These are phyloP conservation scores for Hippocampus kuda DNA, from an alignment of 2,797 vertebrate species.

Conservation along the genomic window DNA sequence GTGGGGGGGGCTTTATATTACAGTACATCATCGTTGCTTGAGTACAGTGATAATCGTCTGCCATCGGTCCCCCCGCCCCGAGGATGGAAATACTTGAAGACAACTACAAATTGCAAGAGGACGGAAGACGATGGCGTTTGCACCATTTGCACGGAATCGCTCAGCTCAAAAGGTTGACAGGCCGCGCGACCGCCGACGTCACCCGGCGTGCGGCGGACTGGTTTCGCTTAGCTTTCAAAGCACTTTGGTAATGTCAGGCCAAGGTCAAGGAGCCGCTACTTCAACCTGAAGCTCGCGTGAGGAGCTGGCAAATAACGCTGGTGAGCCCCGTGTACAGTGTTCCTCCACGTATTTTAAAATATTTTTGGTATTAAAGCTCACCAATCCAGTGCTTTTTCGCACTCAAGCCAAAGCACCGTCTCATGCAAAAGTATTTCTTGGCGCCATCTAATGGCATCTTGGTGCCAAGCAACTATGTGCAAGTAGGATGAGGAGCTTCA, in stretches of 20 bases:
- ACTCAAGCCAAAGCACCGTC: too few species aligned
- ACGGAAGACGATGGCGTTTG: constrained; percentile 56
- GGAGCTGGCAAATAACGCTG: constrained; percentile 45
- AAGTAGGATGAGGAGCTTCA: too few species aligned
- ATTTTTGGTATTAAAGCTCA: too few species aligned
- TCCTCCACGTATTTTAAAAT: neutral
- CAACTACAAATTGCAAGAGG: constrained; percentile 33
- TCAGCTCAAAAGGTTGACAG: constrained; percentile 22
- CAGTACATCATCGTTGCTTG: neutral
- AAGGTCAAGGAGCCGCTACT: constrained; percentile 22
- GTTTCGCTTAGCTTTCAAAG: constrained; percentile 28
- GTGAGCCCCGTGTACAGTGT: constrained; percentile 29
- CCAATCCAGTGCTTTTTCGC: too few species aligned
- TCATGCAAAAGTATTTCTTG: too few species aligned
- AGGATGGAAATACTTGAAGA: constrained; percentile 19
- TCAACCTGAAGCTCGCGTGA: constrained; percentile 27
- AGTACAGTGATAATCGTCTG: neutral
- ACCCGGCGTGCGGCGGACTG: constrained; percentile 14
- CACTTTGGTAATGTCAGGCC: constrained; percentile 46
- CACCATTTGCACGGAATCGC: constrained; percentile 33
- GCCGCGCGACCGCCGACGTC: constrained; percentile 24
- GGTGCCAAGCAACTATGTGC: too few species aligned
- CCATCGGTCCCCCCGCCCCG: neutral
- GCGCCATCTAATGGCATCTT: too few species aligned
- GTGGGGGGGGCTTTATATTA: neutral